Evolutionary conservation across 2,113 vertebrate genomes (phyloP), one percentile per base, ranked within the genome.

Genomic region (Saccopteryx bilineata): DNA sequence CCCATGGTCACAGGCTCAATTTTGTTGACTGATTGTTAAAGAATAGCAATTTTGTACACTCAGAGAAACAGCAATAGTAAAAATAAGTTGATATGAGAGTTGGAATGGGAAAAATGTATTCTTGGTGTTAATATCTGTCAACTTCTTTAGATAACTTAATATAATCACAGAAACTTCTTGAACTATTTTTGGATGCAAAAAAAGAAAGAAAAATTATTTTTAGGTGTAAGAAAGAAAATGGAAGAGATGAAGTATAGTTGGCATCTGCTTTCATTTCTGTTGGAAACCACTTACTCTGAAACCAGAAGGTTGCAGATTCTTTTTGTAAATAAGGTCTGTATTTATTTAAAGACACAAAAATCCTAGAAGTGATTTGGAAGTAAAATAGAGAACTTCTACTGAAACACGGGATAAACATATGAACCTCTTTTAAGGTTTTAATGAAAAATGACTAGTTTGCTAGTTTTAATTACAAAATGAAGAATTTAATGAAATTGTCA

Each of bases 141-240:
- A 0, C 0, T 15, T 94, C 68, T 58, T 88, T 75, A 93, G 96
- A 54, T 18, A 82, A n/a, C 60, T 79, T 87, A 83, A 61, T 87
- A 87, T 69, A 80, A 58, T 13, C 8, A 58, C 84, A 91, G 93
- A 78, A 96, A 90, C 50, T 83, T 3, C 14, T 48, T 65, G 28
- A 69, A 71, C 84, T 96, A 97, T 90, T 96, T 96, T 91, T 84
- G 85, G 63, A 21, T 72, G 11, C 58, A 83, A 76, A 93, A 97
- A 97, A 93, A 63, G 91, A 89, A 90, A 95, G 78, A 96, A 88
- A 3, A 28, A 74, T 87, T 98, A 96, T 97, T 96, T 97, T 97
- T 97, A 97, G 92, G 13, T 79, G 9, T 91, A 87, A 60, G 89
- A 68, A 91, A 56, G 74, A 88, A 92, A 68, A 31, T 56, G 46